phyloP scores from a whole-genome alignment of 1,140 invertebrate genomes.

The Drosophila pachea region DNA sequence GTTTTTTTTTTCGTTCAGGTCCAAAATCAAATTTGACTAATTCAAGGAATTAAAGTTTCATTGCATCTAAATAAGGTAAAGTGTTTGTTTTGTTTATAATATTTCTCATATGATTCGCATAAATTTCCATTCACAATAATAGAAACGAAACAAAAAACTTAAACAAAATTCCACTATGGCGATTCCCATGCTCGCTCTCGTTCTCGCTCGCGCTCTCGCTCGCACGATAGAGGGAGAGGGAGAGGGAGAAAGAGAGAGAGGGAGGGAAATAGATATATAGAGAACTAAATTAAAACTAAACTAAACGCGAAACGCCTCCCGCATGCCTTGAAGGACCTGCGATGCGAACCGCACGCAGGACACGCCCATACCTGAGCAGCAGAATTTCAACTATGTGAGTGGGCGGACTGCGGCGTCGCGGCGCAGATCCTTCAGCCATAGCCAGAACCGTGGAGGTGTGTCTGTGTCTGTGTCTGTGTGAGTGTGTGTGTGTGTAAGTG shows the following conservation, averaged over 20 bases:
- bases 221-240: conserved; percentile 16
- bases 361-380: conserved; percentile 74
- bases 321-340: conserved; percentile 18
- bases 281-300: conserved; percentile 64
- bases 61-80: conserved; percentile 77
- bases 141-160: conserved; percentile 77
- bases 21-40: conserved; percentile 78
- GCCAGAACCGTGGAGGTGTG: conserved; percentile 18
- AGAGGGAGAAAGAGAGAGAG: conserved; percentile 5
- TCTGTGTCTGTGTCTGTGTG: conserved; percentile 37
- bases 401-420: conserved; percentile 46
- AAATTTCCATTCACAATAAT: conserved; percentile 73
- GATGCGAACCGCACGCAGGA: conserved; percentile 24
- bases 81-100: conserved; percentile 47
- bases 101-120: conserved; percentile 65
- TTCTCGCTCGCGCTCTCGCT: neutral
- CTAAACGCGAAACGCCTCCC: conserved; percentile 39
- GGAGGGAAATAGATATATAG: conserved; percentile 32
- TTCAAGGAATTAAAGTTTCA: conserved; percentile 78
- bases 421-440: neutral
- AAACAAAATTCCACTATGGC: conserved; percentile 77
- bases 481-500: conserved; percentile 30
- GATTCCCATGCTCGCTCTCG: conserved; percentile 16
- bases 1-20: conserved; percentile 66
- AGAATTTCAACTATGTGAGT: conserved; percentile 75